These are phyloP conservation scores for Baccha elongata DNA, from an alignment of 2,888 invertebrate genomes.

Conservation along the genomic window DNA sequence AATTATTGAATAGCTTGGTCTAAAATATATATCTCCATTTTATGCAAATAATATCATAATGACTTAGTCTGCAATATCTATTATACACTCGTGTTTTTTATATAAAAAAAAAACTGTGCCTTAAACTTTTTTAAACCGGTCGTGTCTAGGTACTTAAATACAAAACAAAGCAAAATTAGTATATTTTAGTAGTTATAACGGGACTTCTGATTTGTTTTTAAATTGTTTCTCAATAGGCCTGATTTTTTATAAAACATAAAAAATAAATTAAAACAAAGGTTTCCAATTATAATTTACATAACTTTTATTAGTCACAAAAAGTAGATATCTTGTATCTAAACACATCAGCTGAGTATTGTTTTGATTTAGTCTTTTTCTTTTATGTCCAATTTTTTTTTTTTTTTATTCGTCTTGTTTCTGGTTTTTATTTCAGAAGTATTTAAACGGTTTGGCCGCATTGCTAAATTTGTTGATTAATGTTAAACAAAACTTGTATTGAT, in stretches of 20 bases:
- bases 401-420: neutral
- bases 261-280: neutral
- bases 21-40: conserved; percentile 21
- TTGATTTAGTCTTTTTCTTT: neutral
- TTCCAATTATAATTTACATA: too few relatives aligned
- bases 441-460: conserved; percentile 13
- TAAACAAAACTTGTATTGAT: conserved; percentile 1
- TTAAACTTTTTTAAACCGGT: too few relatives aligned
- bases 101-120: too few relatives aligned
- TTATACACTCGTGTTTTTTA: too few relatives aligned
- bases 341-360: neutral
- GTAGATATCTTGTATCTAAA: neutral
- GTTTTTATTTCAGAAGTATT: conserved; percentile 1
- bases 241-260: neutral
- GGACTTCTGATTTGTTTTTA: neutral
- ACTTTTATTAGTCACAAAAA: too few relatives aligned
- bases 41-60: conserved; percentile 43
- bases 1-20: neutral
- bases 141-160: too few relatives aligned
- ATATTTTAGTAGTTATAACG: neutral
- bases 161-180: neutral
- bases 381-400: neutral
- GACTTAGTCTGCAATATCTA: conserved; percentile 31
- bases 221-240: neutral
- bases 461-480: neutral